These are phyloP conservation scores for Simalia tracyae DNA, from an alignment of 2,797 vertebrate genomes.

Conservation along the genomic window DNA sequence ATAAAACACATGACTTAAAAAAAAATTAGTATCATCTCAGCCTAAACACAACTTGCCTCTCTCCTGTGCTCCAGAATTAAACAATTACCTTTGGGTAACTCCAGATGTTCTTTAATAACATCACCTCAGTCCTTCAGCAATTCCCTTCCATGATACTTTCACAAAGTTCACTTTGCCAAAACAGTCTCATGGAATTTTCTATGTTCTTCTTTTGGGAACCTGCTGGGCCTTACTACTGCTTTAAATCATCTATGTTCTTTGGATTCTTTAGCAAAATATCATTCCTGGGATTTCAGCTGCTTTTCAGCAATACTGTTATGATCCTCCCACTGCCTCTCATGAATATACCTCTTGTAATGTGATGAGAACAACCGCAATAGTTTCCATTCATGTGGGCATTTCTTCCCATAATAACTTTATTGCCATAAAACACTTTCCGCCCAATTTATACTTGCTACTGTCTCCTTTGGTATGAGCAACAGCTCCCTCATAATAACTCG, in stretches of 20 bases:
- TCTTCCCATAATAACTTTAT: not conserved
- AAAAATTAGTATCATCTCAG: not conserved
- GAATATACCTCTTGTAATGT: not conserved
- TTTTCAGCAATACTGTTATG: not conserved
- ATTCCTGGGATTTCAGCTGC: not conserved
- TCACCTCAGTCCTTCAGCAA: not conserved
- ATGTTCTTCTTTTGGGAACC: not conserved
- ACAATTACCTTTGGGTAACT: not conserved
- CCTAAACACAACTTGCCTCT: not conserved
- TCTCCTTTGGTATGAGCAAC: not conserved
- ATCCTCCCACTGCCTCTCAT: not conserved
- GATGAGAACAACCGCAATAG: not conserved
- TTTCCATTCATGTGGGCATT: not conserved
- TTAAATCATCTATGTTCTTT: constrained; percentile 2
- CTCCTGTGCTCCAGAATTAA: not conserved
- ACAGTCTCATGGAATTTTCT: not conserved
- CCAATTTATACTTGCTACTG: not conserved
- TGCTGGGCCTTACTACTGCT: not conserved
- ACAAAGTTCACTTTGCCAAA: not conserved
- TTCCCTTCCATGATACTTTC: not conserved
- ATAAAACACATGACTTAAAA: not conserved
- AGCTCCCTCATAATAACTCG: not conserved
- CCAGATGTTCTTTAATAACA: not conserved
- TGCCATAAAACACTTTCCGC: not conserved
- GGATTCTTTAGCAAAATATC: not conserved